Evolutionary conservation across 2,888 invertebrate species (phyloP).

Genomic region (Pecten maximus): DNA sequence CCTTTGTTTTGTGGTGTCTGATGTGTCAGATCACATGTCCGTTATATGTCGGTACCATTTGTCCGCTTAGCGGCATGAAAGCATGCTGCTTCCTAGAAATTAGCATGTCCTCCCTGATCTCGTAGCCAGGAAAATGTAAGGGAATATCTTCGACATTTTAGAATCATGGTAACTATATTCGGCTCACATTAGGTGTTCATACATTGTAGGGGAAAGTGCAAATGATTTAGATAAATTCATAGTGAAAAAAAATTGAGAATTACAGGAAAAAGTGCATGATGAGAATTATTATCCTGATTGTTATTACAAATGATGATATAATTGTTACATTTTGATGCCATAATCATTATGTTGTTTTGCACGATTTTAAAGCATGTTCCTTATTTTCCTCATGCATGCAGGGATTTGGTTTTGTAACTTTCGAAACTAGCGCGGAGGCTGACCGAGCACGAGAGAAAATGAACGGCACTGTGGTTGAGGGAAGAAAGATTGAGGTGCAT

Average conservation of each 20-base stretch:
- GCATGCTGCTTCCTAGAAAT: slow-evolving; percentile 60
- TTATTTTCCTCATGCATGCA: slow-evolving; percentile 92
- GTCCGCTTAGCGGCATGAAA: slow-evolving; percentile 62
- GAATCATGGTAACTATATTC: slow-evolving; percentile 19
- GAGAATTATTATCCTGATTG: slow-evolving; percentile 24
- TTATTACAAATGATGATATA: slow-evolving; percentile 28
- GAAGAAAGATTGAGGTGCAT: slow-evolving; percentile 99
- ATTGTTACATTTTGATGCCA: slow-evolving; percentile 55
- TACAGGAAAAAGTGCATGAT: slow-evolving; percentile 20
- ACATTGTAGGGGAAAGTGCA: slow-evolving; percentile 24
- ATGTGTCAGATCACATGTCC: slow-evolving; percentile 39
- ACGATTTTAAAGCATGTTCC: slow-evolving; percentile 84
- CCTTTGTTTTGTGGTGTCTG: slow-evolving; percentile 37
- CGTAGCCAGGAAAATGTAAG: slow-evolving; percentile 25
- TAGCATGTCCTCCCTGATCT: slow-evolving; percentile 56
- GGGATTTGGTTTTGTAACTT: slow-evolving; percentile 99
- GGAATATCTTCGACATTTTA: slow-evolving; percentile 16
- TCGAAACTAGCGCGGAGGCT: slow-evolving; percentile 99
- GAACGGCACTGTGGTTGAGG: slow-evolving; percentile 99
- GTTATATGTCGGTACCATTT: slow-evolving; percentile 28
- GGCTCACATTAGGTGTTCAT: not conserved
- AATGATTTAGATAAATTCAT: slow-evolving; percentile 7
- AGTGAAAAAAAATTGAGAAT: not conserved
- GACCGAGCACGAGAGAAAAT: slow-evolving; percentile 99
- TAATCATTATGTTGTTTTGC: slow-evolving; percentile 76